Base-by-base conservation (phyloP, 2,888 invertebrate species). In the Hemistola chrysoprasaria region DNA sequence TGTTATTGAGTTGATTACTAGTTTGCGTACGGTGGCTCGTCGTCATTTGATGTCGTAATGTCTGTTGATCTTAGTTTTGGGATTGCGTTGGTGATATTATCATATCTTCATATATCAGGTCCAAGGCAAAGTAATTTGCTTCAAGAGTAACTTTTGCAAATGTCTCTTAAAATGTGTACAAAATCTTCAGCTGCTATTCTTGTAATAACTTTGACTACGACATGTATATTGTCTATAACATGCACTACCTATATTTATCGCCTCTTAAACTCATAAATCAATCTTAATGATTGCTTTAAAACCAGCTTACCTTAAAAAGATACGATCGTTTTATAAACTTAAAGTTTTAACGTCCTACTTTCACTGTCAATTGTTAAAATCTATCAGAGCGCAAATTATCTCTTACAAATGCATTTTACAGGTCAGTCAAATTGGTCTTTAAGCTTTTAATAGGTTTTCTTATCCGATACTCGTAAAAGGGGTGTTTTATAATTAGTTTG, bases 381-480 rank as follows among this genome's bases (percentile, higher is more conserved):
- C 57, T 59, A 69, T 54, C 57, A 64, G 69, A 69, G 56, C 62
- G 59, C 37, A 40, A 56, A 66, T 50, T 45, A 36, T 47, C 35
- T 47, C 40, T 42, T 52, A 38, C n/a, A 36, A 43, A 32, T 50
- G 40, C 28, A 21, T 50, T 50, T 44, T 38, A 26, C 16, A 8
- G 22, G 26, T 55, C 56, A 53, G 53, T 39, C 25, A 42, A 43
- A 49, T 50, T 46, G 41, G 49, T 45, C 44, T 30, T 23, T 33
- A 39, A 9, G 21, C 16, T 24, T 39, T 22, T 11, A 35, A 30
- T 41, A 30, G 35, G 30, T 33, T 42, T 27, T 35, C 23, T n/a
- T n/a, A n/a, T n/a, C n/a, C n/a, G n/a, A n/a, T n/a, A n/a, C n/a
- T n/a, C n/a, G n/a, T n/a, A n/a, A n/a, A n/a, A n/a, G n/a, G n/a